Percentiles rank a stretch among this genome's conserved stretches.
Conservation (phyloP, 2,113 vertebrate species). For the Camelus bactrianus region DNA sequence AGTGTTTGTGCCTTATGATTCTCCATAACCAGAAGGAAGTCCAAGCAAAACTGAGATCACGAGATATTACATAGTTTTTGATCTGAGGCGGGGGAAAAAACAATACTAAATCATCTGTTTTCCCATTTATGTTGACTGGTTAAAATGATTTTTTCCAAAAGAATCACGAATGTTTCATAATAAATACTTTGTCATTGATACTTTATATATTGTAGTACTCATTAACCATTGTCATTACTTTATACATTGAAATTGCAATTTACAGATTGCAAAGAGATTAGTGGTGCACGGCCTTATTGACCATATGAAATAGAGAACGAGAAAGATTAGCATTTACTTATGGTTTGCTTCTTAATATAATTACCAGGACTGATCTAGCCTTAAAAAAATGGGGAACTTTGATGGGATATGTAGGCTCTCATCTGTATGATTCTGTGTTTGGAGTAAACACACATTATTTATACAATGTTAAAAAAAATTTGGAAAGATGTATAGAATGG, state of each 20-base stretch:
- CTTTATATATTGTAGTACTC: not conserved
- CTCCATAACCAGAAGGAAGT: not conserved
- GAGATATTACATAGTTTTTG: not conserved
- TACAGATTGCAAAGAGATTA: not conserved
- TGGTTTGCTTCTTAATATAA: not conserved
- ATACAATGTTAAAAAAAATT: not conserved
- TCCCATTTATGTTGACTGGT: not conserved
- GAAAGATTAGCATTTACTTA: not conserved
- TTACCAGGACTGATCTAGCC: not conserved
- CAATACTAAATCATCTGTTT: not conserved
- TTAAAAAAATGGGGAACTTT: not conserved
- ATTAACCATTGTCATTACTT: not conserved
- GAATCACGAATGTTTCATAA: constrained; percentile 34
- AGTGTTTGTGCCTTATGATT: not conserved
- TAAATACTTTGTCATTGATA: constrained; percentile 25
- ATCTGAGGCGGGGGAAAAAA: not conserved
- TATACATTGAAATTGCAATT: not conserved
- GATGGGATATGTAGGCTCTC: not conserved
- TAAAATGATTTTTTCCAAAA: constrained; percentile 19
- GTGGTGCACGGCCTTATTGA: not conserved
- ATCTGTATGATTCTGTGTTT: not conserved
- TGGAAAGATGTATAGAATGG: not conserved
- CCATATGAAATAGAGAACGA: not conserved
- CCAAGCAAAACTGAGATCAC: not conserved
- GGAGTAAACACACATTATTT: not conserved